phyloP scores from a whole-genome alignment of 2,113 vertebrate genomes.

The Cheilinus undulatus region DNA sequence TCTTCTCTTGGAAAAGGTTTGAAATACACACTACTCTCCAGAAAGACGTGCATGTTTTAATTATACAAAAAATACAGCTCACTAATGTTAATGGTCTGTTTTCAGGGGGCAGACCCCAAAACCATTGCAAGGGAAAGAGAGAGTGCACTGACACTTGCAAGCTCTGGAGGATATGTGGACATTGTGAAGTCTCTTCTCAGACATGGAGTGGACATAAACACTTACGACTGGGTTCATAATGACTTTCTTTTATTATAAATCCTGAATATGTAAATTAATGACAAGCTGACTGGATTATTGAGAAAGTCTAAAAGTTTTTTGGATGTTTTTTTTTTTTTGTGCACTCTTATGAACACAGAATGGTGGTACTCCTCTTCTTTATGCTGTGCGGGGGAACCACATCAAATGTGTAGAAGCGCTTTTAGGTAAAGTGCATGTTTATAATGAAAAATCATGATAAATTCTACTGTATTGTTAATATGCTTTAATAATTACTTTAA shows the following conservation, averaged over 20 bases:
- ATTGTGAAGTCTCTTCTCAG: slow-evolving; percentile 90
- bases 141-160: slow-evolving; percentile 93
- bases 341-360: slow-evolving; percentile 90
- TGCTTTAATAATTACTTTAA: background rate
- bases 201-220: slow-evolving; percentile 91
- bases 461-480: background rate
- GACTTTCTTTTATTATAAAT: background rate
- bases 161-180: slow-evolving; percentile 93
- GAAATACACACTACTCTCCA: background rate
- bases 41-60: background rate
- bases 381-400: slow-evolving; percentile 95
- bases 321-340: slow-evolving; percentile 10
- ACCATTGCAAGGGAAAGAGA: slow-evolving; percentile 90
- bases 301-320: too few species aligned
- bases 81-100: slow-evolving; percentile 5
- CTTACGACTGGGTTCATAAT: slow-evolving; percentile 92
- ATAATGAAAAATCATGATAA: background rate
- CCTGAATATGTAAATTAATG: background rate
- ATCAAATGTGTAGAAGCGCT: slow-evolving; percentile 92
- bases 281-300: background rate
- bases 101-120: slow-evolving; percentile 91
- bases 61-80: background rate
- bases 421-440: slow-evolving; percentile 82
- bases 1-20: slow-evolving; percentile 92
- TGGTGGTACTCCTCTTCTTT: slow-evolving; percentile 94